Evolutionary conservation across 1,140 invertebrate genomes (phyloP).

Genomic region (Camponotus vicinus): DNA sequence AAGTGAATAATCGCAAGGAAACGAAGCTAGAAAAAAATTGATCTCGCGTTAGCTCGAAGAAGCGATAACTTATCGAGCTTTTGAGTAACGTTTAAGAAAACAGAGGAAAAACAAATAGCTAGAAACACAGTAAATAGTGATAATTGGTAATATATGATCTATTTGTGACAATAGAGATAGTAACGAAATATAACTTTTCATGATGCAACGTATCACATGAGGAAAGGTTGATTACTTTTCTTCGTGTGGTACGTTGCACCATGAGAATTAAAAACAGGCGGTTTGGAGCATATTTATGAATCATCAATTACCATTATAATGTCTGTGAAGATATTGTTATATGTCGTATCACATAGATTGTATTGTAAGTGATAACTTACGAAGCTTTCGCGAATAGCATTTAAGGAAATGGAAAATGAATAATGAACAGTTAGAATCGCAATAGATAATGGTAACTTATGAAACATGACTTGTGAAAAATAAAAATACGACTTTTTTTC

Average conservation of each 20-base stretch:
- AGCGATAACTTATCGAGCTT: slow-evolving; percentile 28
- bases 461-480: not conserved
- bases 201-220: too few species aligned
- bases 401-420: not conserved
- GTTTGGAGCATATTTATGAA: not conserved
- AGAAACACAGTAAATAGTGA: not conserved
- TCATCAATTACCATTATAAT: not conserved
- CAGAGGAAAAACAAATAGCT: not conserved
- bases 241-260: not conserved
- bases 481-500: not conserved
- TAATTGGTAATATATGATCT: slow-evolving; percentile 14
- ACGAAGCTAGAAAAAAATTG: not conserved
- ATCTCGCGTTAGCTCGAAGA: not conserved
- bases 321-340: not conserved
- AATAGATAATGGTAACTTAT: not conserved
- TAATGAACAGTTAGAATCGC: not conserved
- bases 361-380: not conserved
- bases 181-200: not conserved
- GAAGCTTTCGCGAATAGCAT: not conserved
- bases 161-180: not conserved
- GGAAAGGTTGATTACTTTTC: not conserved
- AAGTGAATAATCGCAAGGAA: not conserved
- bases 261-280: not conserved
- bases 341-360: not conserved
- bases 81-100: not conserved